Conservation (phyloP, 1,140 invertebrate genomes). For the Tetramorium parvispinum region DNA sequence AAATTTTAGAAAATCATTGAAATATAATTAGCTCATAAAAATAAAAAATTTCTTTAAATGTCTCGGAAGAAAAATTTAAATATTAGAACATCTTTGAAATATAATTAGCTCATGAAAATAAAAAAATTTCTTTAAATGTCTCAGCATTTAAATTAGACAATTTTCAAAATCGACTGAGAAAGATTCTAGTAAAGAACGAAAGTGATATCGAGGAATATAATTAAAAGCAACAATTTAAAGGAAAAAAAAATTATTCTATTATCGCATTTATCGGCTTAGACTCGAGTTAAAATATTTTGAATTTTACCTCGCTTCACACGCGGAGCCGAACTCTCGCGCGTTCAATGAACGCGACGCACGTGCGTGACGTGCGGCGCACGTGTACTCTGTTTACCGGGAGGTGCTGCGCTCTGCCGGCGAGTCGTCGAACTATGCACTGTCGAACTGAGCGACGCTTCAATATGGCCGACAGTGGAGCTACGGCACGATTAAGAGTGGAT, state of each 20-base stretch:
- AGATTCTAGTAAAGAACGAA: not conserved
- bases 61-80: not conserved
- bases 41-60: not conserved
- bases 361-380: not conserved
- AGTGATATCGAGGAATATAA: not conserved
- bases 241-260: not conserved
- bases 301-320: not conserved
- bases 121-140: not conserved
- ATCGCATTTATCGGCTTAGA: not conserved
- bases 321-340: not conserved
- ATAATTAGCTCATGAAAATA: not conserved
- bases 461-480: slow-evolving; percentile 1
- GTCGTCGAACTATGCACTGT: not conserved
- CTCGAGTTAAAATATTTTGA: not conserved
- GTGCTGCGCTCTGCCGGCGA: not conserved
- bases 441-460: slow-evolving; percentile 1
- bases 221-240: not conserved
- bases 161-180: not conserved
- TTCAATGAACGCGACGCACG: not conserved
- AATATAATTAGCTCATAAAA: not conserved
- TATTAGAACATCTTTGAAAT: not conserved
- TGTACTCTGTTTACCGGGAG: not conserved
- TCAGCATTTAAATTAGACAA: not conserved
- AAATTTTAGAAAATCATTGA: not conserved
- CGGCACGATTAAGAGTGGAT: not conserved